Evolutionary conservation across 2,888 invertebrate genomes (phyloP).

Genomic region (Drosophila neoperkinsi): DNA sequence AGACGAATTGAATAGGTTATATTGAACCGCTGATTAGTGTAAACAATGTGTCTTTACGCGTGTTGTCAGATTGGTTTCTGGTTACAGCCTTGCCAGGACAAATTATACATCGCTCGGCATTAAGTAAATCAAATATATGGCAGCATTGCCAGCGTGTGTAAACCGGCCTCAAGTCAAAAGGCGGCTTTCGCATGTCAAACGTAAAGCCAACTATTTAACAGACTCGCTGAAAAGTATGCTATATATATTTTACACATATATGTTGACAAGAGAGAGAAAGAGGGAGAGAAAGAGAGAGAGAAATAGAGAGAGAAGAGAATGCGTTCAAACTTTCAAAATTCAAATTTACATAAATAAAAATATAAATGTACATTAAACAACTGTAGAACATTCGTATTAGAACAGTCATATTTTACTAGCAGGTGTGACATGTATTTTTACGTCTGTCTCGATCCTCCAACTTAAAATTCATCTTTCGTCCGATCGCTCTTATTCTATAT

Average conservation of each 20-base stretch:
- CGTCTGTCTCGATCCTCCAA: neutral
- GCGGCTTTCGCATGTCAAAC: neutral
- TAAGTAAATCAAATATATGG: neutral
- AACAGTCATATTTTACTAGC: neutral
- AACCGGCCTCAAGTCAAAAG: neutral
- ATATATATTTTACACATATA: neutral
- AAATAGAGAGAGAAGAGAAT: neutral
- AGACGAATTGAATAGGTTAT: neutral
- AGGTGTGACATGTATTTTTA: neutral
- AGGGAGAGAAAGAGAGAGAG: neutral
- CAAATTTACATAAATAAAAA: neutral
- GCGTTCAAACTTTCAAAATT: neutral
- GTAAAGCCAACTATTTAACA: neutral
- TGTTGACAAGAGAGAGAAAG: too few relatives aligned
- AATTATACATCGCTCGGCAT: neutral
- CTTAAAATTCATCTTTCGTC: too few relatives aligned
- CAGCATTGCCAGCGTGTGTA: neutral
- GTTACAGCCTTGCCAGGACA: neutral
- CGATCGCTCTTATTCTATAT: too few relatives aligned
- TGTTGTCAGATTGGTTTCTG: neutral
- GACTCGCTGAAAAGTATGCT: slow-evolving; percentile 22
- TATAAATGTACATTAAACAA: neutral
- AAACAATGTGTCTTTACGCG: neutral
- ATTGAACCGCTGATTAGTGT: neutral
- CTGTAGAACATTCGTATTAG: neutral